These are phyloP conservation scores for Hypanus sabinus DNA, from an alignment of 2,113 vertebrate species.

Conservation along the genomic window DNA sequence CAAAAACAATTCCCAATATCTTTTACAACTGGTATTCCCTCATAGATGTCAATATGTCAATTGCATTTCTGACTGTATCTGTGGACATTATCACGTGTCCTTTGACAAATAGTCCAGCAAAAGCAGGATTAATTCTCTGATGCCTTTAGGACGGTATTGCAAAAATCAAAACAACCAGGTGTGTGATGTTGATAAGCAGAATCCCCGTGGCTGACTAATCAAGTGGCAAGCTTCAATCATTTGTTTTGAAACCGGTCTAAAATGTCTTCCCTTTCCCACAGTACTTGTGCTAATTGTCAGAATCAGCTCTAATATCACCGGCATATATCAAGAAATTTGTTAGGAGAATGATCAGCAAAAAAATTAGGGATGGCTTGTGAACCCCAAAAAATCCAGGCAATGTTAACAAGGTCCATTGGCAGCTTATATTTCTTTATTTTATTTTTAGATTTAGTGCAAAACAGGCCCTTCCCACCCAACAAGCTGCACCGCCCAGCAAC, in stretches of 20 bases:
- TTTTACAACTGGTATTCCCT: neutral
- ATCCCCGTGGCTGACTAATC: constrained; percentile 28
- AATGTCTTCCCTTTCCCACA: neutral
- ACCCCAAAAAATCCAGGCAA: neutral
- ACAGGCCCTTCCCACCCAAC: too few relatives aligned
- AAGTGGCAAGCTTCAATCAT: constrained; percentile 26
- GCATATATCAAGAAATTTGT: too few relatives aligned
- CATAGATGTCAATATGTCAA: constrained; percentile 30
- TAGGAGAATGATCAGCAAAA: neutral
- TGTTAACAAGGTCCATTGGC: neutral
- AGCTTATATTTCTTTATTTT: neutral
- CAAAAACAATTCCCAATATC: neutral
- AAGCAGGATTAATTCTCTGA: constrained; percentile 16
- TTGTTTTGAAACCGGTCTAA: neutral
- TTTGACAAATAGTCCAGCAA: neutral
- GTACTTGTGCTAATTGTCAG: neutral
- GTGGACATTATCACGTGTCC: constrained; percentile 12
- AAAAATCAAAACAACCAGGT: constrained; percentile 19
- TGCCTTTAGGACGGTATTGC: neutral
- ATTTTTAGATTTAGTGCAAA: too few relatives aligned
- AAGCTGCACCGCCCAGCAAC: too few relatives aligned
- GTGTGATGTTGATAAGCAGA: constrained; percentile 27
- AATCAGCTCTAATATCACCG: too few relatives aligned
- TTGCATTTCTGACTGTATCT: neutral
- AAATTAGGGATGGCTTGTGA: neutral